Evolutionary conservation across 2,888 invertebrate genomes (phyloP).

Genomic region (Caenorhabditis zanzibari): DNA sequence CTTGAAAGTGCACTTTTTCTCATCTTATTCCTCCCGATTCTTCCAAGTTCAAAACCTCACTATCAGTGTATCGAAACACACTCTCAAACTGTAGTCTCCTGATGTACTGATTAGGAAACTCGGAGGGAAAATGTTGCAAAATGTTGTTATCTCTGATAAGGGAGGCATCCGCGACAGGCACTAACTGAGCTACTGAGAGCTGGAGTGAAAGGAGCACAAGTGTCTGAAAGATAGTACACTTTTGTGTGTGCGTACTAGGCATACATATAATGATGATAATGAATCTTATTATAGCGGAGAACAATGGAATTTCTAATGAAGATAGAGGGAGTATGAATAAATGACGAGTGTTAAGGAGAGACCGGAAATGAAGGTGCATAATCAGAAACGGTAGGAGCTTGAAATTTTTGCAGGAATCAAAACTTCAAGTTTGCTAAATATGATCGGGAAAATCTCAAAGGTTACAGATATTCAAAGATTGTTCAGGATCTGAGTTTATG

Average conservation of each 20-base stretch:
- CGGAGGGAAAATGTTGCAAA: conserved; percentile 47
- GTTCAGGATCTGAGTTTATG: no score
- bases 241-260: neutral
- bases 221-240: neutral
- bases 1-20: conserved; percentile 32
- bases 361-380: neutral
- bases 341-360: conserved; percentile 3
- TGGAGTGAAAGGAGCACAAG: conserved; percentile 10
- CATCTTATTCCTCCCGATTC: neutral
- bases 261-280: conserved; percentile 34
- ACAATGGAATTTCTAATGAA: conserved; percentile 14
- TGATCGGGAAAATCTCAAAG: no score
- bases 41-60: conserved; percentile 24
- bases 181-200: conserved; percentile 43
- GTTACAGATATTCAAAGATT: no score
- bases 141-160: conserved; percentile 51
- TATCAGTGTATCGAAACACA: conserved; percentile 12
- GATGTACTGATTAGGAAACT: conserved; percentile 21
- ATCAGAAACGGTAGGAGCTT: neutral
- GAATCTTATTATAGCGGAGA: conserved; percentile 36
- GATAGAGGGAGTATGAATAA: neutral
- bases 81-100: conserved; percentile 21
- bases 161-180: conserved; percentile 49
- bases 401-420: no score
- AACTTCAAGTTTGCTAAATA: no score